Evolutionary conservation across 2,888 invertebrate species (phyloP).

Genomic region (Polydesmus complanatus): DNA sequence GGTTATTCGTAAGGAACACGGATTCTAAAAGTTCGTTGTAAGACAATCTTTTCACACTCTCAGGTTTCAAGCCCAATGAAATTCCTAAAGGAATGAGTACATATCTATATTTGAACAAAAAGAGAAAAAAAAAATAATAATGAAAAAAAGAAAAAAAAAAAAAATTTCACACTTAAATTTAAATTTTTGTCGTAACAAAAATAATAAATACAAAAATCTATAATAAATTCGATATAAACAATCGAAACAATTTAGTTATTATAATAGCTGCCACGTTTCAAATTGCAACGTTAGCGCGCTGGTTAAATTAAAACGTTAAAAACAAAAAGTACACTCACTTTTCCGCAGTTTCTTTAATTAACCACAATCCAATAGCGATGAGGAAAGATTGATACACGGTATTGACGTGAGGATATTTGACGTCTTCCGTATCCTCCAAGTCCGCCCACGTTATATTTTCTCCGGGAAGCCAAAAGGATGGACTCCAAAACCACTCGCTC

Average conservation of each 20-base stretch:
- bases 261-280: too few relatives aligned
- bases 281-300: too few relatives aligned
- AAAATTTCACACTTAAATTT: too few relatives aligned
- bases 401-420: not conserved
- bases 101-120: too few relatives aligned
- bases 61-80: not conserved
- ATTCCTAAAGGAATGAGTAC: not conserved
- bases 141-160: too few relatives aligned
- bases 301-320: too few relatives aligned
- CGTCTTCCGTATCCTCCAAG: not conserved
- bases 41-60: not conserved
- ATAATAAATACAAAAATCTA: too few relatives aligned
- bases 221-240: too few relatives aligned
- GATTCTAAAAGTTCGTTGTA: not conserved
- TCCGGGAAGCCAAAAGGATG: not conserved
- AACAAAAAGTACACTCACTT: not conserved
- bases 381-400: not conserved
- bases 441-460: not conserved
- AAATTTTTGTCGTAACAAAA: too few relatives aligned
- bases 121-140: too few relatives aligned
- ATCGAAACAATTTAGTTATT: too few relatives aligned
- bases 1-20: not conserved
- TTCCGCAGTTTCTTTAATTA: not conserved
- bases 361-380: not conserved
- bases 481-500: not conserved